Conservation (phyloP, 2,888 invertebrate species). For the Philereme vetulata region DNA sequence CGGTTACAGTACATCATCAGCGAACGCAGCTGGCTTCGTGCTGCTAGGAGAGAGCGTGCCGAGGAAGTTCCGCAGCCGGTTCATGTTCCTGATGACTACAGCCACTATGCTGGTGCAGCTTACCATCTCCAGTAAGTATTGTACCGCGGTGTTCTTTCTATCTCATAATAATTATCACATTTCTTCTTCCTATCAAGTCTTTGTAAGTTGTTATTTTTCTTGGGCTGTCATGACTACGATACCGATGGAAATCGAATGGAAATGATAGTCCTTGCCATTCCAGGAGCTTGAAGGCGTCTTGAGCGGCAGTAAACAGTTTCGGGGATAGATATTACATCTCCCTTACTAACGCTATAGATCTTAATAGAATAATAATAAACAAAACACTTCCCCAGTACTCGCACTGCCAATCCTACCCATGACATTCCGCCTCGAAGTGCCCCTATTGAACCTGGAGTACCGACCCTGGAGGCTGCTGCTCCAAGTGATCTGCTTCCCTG, state of each 20-base stretch:
- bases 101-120: constrained; percentile 65
- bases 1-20: constrained; percentile 61
- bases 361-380: too few species aligned
- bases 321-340: too few species aligned
- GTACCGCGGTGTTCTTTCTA: too few species aligned
- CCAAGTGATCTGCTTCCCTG: constrained; percentile 85
- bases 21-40: constrained; percentile 71
- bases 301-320: too few species aligned
- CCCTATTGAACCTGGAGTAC: constrained; percentile 76
- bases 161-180: too few species aligned
- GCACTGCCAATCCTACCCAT: constrained; percentile 61
- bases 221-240: too few species aligned
- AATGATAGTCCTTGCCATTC: too few species aligned
- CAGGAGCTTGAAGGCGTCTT: too few species aligned
- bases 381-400: constrained; percentile 47
- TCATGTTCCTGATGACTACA: constrained; percentile 71
- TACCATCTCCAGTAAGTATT: constrained; percentile 56
- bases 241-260: too few species aligned
- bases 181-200: too few species aligned
- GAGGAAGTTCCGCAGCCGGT: constrained; percentile 53
- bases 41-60: constrained; percentile 67
- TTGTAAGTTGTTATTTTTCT: too few species aligned
- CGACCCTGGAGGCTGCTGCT: constrained; percentile 90
- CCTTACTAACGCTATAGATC: too few species aligned
- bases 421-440: constrained; percentile 60